phyloP scores from a whole-genome alignment of 1,140 invertebrate species.

The Eurytemora carolleeae region DNA sequence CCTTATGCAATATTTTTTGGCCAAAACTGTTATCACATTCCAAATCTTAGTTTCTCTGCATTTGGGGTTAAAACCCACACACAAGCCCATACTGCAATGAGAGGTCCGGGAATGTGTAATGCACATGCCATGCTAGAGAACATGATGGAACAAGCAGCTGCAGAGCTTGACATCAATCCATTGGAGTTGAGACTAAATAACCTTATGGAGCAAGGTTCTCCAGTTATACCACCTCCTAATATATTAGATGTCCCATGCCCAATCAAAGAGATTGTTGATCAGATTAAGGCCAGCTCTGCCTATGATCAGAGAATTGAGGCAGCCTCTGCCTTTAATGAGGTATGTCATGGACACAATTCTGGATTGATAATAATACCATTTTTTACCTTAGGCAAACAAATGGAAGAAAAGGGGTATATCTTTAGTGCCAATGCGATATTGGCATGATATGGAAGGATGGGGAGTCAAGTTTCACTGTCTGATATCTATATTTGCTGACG shows the following conservation, averaged over 20 bases:
- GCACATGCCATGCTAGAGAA: slow-evolving; percentile 39
- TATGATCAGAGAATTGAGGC: background rate
- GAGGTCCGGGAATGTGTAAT: slow-evolving; percentile 29
- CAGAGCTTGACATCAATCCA: slow-evolving; percentile 40
- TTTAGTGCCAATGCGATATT: slow-evolving; percentile 27
- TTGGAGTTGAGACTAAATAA: slow-evolving; percentile 29
- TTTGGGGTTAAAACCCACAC: slow-evolving; percentile 38
- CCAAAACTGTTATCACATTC: background rate
- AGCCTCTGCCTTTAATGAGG: too few species aligned
- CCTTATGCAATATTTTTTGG: background rate
- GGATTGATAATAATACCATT: too few species aligned
- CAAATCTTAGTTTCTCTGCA: slow-evolving; percentile 33
- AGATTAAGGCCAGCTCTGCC: background rate
- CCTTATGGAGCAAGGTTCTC: slow-evolving; percentile 20
- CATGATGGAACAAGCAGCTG: slow-evolving; percentile 61
- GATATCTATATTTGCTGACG: slow-evolving; percentile 36
- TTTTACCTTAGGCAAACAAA: slow-evolving; percentile 22
- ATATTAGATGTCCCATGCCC: background rate
- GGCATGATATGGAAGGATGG: slow-evolving; percentile 20
- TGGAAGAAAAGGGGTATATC: slow-evolving; percentile 35
- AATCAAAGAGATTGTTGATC: background rate
- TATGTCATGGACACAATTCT: too few species aligned
- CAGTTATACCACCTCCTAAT: background rate
- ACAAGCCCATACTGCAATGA: slow-evolving; percentile 36
- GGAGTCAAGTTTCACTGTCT: slow-evolving; percentile 24